phyloP scores from a whole-genome alignment of 2,797 vertebrate species.

The Staurois parvus region DNA sequence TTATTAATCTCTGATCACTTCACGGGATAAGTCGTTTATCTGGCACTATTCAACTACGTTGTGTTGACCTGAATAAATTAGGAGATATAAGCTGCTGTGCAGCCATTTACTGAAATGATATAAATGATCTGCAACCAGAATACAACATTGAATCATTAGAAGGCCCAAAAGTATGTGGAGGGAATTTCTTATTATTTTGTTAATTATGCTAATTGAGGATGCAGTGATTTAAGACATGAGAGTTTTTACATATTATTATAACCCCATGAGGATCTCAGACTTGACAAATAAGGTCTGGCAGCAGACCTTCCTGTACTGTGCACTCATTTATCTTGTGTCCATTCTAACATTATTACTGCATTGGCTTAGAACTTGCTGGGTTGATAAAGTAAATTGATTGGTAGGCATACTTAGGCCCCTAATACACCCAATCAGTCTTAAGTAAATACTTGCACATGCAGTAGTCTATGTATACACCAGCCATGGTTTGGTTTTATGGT shows the following conservation, averaged over 20 bases:
- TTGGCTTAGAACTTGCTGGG: not conserved
- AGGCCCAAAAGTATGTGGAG: not conserved
- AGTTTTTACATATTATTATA: conserved; percentile 22
- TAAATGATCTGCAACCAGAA: conserved; percentile 13
- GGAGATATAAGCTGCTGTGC: conserved; percentile 3
- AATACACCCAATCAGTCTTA: not conserved
- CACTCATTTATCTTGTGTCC: conserved; percentile 33
- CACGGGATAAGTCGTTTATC: conserved; percentile 2
- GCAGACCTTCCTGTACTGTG: not conserved
- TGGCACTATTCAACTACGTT: not conserved
- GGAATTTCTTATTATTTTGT: conserved; percentile 44
- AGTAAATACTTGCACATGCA: not conserved
- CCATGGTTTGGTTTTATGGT: not conserved
- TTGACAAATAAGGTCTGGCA: conserved; percentile 16
- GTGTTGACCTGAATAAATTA: conserved; percentile 33
- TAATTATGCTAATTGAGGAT: conserved; percentile 57
- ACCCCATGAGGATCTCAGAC: conserved; percentile 5
- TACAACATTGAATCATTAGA: conserved; percentile 8
- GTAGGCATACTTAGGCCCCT: not conserved
- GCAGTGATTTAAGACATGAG: conserved; percentile 35
- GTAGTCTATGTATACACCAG: not conserved
- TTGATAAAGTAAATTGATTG: not conserved
- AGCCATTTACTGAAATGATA: conserved; percentile 12
- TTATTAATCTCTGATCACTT: conserved; percentile 9
- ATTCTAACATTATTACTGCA: conserved; percentile 14